Percentiles rank a stretch among this genome's conserved stretches.
phyloP scores from a whole-genome alignment of 2,113 vertebrate species.

The Oryzias javanicus region DNA sequence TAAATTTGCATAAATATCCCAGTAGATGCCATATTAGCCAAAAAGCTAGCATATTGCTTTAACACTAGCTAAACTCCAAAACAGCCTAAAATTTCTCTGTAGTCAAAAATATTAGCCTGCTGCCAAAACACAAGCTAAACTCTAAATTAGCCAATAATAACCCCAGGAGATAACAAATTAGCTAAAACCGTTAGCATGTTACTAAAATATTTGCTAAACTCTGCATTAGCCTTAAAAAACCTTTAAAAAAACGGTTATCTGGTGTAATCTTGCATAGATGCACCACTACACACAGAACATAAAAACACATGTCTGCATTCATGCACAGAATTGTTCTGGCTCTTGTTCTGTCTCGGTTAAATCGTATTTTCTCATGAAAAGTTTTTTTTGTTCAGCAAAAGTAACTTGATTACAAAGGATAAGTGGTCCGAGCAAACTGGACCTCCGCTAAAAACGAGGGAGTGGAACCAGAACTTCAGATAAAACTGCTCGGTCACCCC shows the following conservation, averaged over 20 bases:
- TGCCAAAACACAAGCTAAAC: too few species aligned
- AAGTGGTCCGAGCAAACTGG: conserved; percentile 58
- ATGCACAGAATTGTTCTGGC: conserved; percentile 12
- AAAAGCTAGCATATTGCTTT: too few species aligned
- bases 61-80: too few species aligned
- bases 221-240: too few species aligned
- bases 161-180: too few species aligned
- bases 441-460: conserved; percentile 50
- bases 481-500: conserved; percentile 62
- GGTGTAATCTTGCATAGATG: conserved; percentile 17
- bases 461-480: conserved; percentile 64
- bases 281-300: conserved; percentile 8
- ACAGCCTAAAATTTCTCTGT: too few species aligned
- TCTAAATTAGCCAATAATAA: too few species aligned
- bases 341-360: conserved; percentile 44
- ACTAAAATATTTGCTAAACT: too few species aligned
- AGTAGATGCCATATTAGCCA: too few species aligned
- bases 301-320: not conserved
- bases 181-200: too few species aligned
- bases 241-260: conserved; percentile 10
- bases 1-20: too few species aligned
- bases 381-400: conserved; percentile 44
- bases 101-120: too few species aligned
- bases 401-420: conserved; percentile 59
- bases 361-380: conserved; percentile 64